Conservation (phyloP, 53 echinoderm and acorn worm genomes). For the Zoroaster sp. region DNA sequence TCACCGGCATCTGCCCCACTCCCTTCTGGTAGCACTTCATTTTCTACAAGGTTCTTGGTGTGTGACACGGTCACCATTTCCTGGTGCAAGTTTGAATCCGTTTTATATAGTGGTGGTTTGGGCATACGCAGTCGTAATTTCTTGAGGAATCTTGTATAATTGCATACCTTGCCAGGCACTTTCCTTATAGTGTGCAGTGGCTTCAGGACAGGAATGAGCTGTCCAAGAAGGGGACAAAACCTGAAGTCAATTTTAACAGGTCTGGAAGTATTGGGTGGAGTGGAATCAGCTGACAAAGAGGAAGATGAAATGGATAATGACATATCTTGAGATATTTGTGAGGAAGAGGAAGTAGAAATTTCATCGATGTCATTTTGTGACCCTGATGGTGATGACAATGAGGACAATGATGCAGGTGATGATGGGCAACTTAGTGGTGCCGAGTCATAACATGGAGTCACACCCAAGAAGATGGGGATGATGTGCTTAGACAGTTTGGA, state of each 20-base stretch:
- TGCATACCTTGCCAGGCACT: neutral
- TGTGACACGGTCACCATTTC: slow-evolving; percentile 12
- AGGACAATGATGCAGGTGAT: neutral
- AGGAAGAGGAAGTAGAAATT: neutral
- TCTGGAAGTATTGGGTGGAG: neutral
- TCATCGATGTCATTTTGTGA: neutral
- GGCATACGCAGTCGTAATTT: slow-evolving; percentile 32
- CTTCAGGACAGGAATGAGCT: slow-evolving; percentile 8
- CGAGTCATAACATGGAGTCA: neutral
- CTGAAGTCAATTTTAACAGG: slow-evolving; percentile 1
- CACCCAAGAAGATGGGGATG: slow-evolving; percentile 4
- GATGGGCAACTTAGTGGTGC: neutral
- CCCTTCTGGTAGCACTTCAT: slow-evolving; percentile 13
- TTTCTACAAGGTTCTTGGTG: neutral
- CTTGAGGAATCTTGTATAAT: slow-evolving; percentile 29
- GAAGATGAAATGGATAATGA: neutral
- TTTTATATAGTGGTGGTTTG: neutral
- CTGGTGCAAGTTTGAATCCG: neutral
- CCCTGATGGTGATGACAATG: neutral
- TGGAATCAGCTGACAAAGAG: neutral
- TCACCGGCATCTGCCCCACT: neutral
- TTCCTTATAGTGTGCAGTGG: neutral
- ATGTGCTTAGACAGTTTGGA: neutral
- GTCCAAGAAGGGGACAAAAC: slow-evolving; percentile 21
- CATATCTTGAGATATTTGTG: neutral